A percentile compares a stretch with the other conserved stretches of the same genome.
phyloP scores from a whole-genome alignment of 1,140 invertebrate species.

The Drosophila suzukii region DNA sequence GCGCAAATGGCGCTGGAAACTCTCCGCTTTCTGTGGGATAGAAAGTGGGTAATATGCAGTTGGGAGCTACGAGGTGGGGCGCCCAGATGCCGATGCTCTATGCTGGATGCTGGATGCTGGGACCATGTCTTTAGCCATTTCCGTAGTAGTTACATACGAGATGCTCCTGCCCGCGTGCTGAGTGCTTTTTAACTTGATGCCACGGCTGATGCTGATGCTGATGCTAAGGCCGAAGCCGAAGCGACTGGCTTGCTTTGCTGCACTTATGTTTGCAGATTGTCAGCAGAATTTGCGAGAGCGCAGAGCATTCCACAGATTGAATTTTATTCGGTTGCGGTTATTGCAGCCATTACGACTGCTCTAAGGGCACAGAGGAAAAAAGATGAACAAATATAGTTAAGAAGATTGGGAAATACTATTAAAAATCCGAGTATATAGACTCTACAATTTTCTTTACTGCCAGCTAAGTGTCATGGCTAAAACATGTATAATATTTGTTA shows the following conservation, averaged over 20 bases:
- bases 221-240: slow-evolving; percentile 8
- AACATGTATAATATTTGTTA: too few species aligned
- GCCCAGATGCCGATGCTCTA: slow-evolving; percentile 4
- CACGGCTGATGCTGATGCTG: slow-evolving; percentile 24
- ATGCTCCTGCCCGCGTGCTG: slow-evolving; percentile 34
- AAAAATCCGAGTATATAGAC: not conserved
- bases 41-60: not conserved
- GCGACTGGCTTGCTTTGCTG: slow-evolving; percentile 33
- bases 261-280: slow-evolving; percentile 76
- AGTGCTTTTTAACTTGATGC: slow-evolving; percentile 75
- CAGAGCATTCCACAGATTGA: slow-evolving; percentile 75
- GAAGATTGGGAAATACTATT: not conserved
- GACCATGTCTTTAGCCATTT: slow-evolving; percentile 70
- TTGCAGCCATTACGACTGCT: slow-evolving; percentile 61
- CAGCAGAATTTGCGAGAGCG: slow-evolving; percentile 72
- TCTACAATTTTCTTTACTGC: too few species aligned
- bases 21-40: slow-evolving; percentile 19
- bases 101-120: slow-evolving; percentile 29
- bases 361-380: slow-evolving; percentile 9
- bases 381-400: not conserved
- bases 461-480: too few species aligned
- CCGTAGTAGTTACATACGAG: slow-evolving; percentile 68
- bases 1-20: slow-evolving; percentile 55
- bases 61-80: not conserved
- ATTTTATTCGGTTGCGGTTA: slow-evolving; percentile 76